Evolutionary conservation across 1,140 invertebrate species (phyloP).

Genomic region (Phocides pigmalion): DNA sequence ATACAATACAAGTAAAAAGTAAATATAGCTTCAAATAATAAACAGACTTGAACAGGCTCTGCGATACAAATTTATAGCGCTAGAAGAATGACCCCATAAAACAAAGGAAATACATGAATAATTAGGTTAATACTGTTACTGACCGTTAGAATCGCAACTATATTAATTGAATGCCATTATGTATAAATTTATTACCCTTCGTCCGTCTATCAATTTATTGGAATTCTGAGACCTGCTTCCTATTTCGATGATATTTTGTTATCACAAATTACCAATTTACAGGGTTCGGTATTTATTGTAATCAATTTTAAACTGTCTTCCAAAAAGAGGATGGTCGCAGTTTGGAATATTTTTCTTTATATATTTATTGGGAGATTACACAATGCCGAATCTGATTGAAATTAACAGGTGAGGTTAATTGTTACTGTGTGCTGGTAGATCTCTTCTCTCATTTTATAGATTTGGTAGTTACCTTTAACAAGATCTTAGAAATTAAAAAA

Average conservation of each 20-base stretch:
- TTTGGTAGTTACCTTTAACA: too few relatives aligned
- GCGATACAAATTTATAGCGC: constrained; percentile 12
- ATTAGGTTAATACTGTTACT: constrained; percentile 66
- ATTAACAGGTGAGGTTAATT: too few relatives aligned
- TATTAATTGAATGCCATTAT: constrained; percentile 55
- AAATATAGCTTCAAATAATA: neutral
- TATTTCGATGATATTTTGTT: neutral
- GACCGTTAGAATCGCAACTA: constrained; percentile 43
- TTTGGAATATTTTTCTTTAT: too few relatives aligned
- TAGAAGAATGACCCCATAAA: constrained; percentile 46
- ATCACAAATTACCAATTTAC: neutral
- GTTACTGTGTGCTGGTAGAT: too few relatives aligned
- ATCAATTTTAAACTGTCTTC: too few relatives aligned
- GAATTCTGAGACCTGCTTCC: constrained; percentile 15
- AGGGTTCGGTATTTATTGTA: neutral
- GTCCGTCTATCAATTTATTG: constrained; percentile 40
- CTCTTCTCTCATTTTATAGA: too few relatives aligned
- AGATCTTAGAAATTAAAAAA: too few relatives aligned
- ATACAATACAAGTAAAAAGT: neutral
- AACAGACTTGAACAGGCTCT: neutral
- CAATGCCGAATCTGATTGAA: too few relatives aligned
- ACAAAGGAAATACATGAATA: constrained; percentile 63
- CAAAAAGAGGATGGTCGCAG: too few relatives aligned
- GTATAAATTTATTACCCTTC: constrained; percentile 45
- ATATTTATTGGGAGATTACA: too few relatives aligned